Conservation (phyloP, 2,888 invertebrate genomes). For the Caenorhabditis sinica region DNA sequence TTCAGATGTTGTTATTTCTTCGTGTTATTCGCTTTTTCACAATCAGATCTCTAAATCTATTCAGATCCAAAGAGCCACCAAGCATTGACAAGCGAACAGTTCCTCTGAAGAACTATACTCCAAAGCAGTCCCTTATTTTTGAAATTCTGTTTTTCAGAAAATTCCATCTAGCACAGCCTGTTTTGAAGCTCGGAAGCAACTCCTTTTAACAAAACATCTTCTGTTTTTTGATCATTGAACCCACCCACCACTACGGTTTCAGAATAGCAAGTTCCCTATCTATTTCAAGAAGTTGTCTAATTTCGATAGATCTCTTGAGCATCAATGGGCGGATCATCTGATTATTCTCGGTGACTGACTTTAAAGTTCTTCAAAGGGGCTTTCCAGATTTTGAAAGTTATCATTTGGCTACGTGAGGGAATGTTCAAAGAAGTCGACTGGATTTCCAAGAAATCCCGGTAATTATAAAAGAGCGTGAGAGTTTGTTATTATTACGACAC, state of each 20-base stretch:
- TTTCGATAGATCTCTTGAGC: slow-evolving; percentile 3
- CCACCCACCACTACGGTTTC: background rate
- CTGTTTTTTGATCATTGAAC: background rate
- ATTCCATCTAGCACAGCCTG: background rate
- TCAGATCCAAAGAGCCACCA: too few relatives aligned
- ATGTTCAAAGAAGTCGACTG: slow-evolving; percentile 25
- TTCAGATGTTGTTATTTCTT: too few relatives aligned
- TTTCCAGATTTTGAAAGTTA: too few relatives aligned
- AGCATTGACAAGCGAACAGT: too few relatives aligned
- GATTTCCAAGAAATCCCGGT: background rate
- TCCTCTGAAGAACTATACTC: too few relatives aligned
- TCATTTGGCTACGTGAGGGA: slow-evolving; percentile 11
- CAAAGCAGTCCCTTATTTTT: background rate
- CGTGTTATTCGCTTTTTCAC: too few relatives aligned
- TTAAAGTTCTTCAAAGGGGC: background rate
- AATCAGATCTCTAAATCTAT: too few relatives aligned
- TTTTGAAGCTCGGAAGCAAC: background rate
- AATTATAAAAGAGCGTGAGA: slow-evolving; percentile 56
- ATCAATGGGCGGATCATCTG: slow-evolving; percentile 17
- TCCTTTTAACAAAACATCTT: background rate
- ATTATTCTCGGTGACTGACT: slow-evolving; percentile 31
- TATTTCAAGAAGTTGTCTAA: slow-evolving; percentile 9
- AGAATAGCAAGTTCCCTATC: background rate
- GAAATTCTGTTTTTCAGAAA: background rate
- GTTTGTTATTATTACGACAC: background rate